phyloP scores from a whole-genome alignment of 2,113 vertebrate species.

The Panurus biarmicus region DNA sequence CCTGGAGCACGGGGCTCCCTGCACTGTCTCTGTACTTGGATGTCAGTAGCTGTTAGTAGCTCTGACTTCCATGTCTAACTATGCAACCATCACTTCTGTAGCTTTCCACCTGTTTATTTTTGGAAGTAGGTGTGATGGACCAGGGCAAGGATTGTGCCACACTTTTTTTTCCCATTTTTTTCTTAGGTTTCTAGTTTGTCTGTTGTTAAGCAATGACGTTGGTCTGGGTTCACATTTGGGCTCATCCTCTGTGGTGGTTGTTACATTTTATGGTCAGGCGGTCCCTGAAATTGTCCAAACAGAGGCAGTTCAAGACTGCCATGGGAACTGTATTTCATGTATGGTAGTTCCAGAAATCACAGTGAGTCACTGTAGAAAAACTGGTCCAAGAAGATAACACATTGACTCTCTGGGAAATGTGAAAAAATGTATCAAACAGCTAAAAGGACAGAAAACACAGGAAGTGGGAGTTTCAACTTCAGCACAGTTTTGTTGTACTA shows the following conservation, averaged over 20 bases:
- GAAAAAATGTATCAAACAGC: background rate
- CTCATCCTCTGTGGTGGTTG: background rate
- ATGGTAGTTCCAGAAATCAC: background rate
- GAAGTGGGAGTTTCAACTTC: background rate
- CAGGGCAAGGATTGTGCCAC: background rate
- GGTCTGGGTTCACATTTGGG: background rate
- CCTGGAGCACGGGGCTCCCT: background rate
- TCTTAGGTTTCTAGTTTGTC: background rate
- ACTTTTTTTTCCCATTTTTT: accelerated
- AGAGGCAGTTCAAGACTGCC: background rate
- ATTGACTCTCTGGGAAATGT: background rate
- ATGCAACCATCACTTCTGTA: background rate
- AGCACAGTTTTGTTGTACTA: background rate
- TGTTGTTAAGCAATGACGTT: background rate
- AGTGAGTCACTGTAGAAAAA: background rate
- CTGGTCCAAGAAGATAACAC: background rate
- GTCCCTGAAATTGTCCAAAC: background rate
- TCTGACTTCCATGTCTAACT: background rate
- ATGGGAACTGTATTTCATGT: background rate
- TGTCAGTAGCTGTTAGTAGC: background rate
- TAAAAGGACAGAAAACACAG: background rate
- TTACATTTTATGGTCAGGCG: background rate
- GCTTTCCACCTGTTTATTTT: background rate
- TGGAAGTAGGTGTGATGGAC: background rate
- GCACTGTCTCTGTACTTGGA: background rate